Evolutionary conservation across 2,797 vertebrate species (phyloP).

Genomic region (Anolis apletophallus): DNA sequence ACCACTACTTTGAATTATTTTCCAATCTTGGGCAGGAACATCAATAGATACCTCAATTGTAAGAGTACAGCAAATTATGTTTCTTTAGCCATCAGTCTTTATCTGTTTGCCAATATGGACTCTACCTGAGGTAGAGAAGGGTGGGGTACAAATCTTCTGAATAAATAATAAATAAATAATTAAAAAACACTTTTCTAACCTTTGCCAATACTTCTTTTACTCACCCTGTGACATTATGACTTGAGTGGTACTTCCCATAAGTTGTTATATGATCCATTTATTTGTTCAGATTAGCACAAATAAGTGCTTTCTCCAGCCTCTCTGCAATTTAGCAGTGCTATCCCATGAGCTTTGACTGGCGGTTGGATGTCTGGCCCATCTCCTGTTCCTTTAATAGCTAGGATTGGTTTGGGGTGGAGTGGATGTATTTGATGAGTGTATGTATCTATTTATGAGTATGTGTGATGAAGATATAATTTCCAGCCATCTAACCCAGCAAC

Average conservation of each 20-base stretch:
- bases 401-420: not conserved
- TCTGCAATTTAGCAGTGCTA: not conserved
- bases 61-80: not conserved
- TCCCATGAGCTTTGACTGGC: not conserved
- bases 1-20: not conserved
- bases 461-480: slow-evolving; percentile 19
- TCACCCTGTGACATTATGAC: not conserved
- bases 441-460: not conserved
- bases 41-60: not conserved
- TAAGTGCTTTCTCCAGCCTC: not conserved
- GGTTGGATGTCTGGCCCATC: not conserved
- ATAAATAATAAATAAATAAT: no score
- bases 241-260: not conserved
- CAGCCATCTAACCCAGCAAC: not conserved
- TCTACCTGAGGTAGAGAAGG: no score
- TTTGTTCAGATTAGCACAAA: not conserved
- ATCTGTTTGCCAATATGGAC: not conserved
- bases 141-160: no score
- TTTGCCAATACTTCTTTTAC: not conserved
- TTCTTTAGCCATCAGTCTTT: not conserved
- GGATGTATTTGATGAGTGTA: not conserved
- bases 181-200: not conserved
- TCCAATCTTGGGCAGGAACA: not conserved
- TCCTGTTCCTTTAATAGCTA: slow-evolving; percentile 9
- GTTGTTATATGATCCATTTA: not conserved